Evolutionary conservation across 2,888 invertebrate species (phyloP).

Genomic region (Pyralis farinalis): DNA sequence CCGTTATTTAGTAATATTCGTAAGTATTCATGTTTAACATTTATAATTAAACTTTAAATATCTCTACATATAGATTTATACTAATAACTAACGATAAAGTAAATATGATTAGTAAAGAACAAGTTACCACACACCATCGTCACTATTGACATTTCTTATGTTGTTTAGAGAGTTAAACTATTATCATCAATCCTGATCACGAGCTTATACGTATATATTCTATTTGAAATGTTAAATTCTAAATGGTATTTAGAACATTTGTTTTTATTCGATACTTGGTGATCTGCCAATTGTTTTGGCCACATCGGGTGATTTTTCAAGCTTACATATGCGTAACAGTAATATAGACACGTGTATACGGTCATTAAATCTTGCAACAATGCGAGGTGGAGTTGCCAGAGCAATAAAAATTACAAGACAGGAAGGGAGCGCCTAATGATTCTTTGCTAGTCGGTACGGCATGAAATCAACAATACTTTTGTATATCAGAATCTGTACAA

Average conservation of each 20-base stretch:
- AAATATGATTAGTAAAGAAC: too few species aligned
- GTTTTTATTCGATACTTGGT: neutral
- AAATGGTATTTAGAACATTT: too few species aligned
- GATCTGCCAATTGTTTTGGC: neutral
- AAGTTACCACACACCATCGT: too few species aligned
- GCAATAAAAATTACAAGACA: conserved; percentile 73
- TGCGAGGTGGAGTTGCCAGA: conserved; percentile 66
- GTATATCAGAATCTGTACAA: neutral
- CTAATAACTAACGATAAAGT: too few species aligned
- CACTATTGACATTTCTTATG: too few species aligned
- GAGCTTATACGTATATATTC: too few species aligned
- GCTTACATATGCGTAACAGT: conserved; percentile 26
- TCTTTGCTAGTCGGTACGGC: conserved; percentile 26
- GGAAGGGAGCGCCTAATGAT: conserved; percentile 73
- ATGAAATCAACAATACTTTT: conserved; percentile 8
- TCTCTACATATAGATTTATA: too few species aligned
- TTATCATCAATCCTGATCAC: too few species aligned
- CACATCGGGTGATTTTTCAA: neutral
- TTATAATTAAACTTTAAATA: too few species aligned
- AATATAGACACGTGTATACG: conserved; percentile 42
- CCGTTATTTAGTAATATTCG: too few species aligned
- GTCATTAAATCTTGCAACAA: conserved; percentile 69
- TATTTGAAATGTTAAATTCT: neutral
- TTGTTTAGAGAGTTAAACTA: too few species aligned
- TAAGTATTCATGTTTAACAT: too few species aligned